Base-by-base conservation (phyloP, 1,140 invertebrate genomes). In the Thrips palmi region DNA sequence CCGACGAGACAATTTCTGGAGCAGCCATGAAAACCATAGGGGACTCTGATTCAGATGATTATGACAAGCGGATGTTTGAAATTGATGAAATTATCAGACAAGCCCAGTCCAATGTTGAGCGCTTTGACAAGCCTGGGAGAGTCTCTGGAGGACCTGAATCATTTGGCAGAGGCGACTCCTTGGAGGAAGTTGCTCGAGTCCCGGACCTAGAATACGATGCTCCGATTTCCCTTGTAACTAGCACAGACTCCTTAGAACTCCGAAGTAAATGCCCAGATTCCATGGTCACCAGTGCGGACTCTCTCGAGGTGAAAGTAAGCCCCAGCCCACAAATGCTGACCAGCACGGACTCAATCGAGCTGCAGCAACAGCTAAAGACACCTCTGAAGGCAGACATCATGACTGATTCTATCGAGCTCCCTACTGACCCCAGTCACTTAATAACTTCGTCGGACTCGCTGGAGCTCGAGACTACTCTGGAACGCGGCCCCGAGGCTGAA, bases 21-120 rank as follows among this genome's bases (percentile, higher is more conserved):
- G 63, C 65, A 2, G 68, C 65, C 33, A 54, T 52, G 39, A 58
- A 50, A 43, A 37, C 50, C 33, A 37, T 48, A 14, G 47, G 49
- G 24, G 64, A 67, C 31, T 60, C 60, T n/a, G 60, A 58, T 35
- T 47, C 59, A 23, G 67, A 70, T 43, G 74, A 78, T 49, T 76
- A 75, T 40, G 74, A 77, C 40, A 71, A 73, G 44, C 57, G 69
- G 31, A 74, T 79, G 55, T 72, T 70, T 48, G 72, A 77, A 52
- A 77, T 78, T 30, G 74, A 78, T 47, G 73, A 76, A 52, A 78
- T 78, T 22, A 77, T 78, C 45, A 60, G 66, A 34, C 68, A 76
- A 48, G 73, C 74, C 22, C 71, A 74, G 53, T 63, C 61, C 11
- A 78, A 77, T 52, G 71, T 77, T 2, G 74, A 76, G 45, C 40